Conservation (phyloP, 2,888 invertebrate species). For the Cybosia mesomella region DNA sequence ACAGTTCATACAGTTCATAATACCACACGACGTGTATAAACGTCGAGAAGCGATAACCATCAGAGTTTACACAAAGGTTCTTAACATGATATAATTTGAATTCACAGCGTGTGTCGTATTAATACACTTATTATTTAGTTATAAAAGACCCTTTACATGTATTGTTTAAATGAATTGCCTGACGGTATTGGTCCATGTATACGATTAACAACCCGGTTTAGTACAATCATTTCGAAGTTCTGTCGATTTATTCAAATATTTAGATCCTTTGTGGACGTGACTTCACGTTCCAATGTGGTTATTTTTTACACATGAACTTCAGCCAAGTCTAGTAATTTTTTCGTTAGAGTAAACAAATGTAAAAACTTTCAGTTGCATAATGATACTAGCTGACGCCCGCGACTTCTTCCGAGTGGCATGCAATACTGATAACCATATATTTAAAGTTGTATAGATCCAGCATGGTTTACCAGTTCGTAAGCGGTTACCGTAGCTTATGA, state of each 20-base stretch:
- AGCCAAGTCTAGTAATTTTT: too few species aligned
- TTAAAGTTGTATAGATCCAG: too few species aligned
- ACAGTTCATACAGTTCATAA: constrained; percentile 13
- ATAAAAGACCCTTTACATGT: constrained; percentile 39
- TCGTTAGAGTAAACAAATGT: neutral
- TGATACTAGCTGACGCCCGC: too few species aligned
- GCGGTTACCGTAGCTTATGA: too few species aligned
- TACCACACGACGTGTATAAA: constrained; percentile 23
- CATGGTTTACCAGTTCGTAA: neutral
- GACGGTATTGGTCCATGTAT: neutral
- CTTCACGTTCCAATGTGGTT: too few species aligned
- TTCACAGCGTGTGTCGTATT: constrained; percentile 44
- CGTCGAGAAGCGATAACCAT: constrained; percentile 33
- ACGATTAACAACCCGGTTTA: neutral
- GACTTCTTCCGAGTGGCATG: too few species aligned
- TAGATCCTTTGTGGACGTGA: neutral
- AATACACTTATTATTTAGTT: constrained; percentile 50
- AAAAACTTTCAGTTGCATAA: neutral
- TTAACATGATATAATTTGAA: constrained; percentile 44
- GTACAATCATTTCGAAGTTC: neutral
- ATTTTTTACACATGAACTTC: too few species aligned
- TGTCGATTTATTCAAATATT: neutral
- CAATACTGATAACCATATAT: too few species aligned
- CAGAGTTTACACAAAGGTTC: constrained; percentile 37
- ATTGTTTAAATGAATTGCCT: constrained; percentile 47